phyloP scores from a whole-genome alignment of 2,113 vertebrate species.

The Zosterops hypoxanthus region DNA sequence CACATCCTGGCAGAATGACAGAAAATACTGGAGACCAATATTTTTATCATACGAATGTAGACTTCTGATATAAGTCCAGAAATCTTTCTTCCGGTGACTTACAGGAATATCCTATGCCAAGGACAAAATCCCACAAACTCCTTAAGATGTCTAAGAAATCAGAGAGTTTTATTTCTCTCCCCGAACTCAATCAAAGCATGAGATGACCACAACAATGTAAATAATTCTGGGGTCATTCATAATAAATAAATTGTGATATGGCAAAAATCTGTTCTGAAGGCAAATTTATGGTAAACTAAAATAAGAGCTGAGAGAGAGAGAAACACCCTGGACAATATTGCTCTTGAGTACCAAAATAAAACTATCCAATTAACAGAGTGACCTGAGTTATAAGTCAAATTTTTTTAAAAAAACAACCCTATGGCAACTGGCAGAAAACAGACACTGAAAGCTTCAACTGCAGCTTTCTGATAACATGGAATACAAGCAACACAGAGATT shows the following conservation, averaged over 20 bases:
- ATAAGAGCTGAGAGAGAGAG: background rate
- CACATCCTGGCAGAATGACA: background rate
- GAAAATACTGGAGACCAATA: background rate
- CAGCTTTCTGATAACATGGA: background rate
- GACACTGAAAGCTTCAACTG: background rate
- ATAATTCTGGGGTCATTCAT: background rate
- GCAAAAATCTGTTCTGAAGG: background rate
- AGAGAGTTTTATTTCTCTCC: background rate
- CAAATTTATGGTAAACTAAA: background rate
- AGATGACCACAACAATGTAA: background rate
- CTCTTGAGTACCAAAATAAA: background rate
- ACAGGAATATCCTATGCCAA: background rate
- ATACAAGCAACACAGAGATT: background rate
- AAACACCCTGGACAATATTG: background rate
- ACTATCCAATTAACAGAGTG: background rate
- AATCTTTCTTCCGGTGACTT: background rate
- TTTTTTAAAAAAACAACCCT: accelerated
- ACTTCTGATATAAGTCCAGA: background rate
- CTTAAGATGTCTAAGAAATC: background rate
- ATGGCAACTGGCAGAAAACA: accelerated
- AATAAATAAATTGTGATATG: background rate
- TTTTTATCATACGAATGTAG: background rate
- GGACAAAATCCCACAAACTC: background rate
- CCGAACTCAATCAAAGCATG: background rate
- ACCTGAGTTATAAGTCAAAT: background rate